These are phyloP conservation scores for Caenorhabditis drosophilae DNA, from an alignment of 2,888 invertebrate species.

Conservation along the genomic window DNA sequence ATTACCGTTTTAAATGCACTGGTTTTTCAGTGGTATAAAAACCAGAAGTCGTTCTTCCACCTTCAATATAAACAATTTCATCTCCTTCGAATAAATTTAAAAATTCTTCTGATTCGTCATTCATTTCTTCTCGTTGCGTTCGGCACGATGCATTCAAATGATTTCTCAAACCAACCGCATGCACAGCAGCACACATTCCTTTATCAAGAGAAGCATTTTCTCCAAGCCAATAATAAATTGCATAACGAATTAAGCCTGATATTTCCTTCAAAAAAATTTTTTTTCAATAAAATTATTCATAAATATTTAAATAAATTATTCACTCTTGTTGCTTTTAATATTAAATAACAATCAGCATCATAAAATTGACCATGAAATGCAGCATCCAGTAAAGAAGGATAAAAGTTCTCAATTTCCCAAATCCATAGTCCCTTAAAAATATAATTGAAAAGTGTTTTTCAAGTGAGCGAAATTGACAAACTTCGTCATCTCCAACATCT, in stretches of 20 bases:
- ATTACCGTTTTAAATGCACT: conserved; percentile 50
- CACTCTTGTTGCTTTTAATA: conserved; percentile 71
- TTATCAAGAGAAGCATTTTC: conserved; percentile 84
- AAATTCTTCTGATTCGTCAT: conserved; percentile 95
- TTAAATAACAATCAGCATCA: conserved; percentile 92
- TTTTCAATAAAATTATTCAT: background rate
- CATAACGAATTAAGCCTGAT: conserved; percentile 82
- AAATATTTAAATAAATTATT: conserved; percentile 2
- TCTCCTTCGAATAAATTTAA: conserved; percentile 86
- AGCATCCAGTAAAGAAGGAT: conserved; percentile 84
- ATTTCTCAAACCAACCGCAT: conserved; percentile 96
- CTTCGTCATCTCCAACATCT: conserved; percentile 80
- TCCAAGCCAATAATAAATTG: conserved; percentile 99
- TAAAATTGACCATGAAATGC: conserved; percentile 96
- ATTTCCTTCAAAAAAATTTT: conserved; percentile 29
- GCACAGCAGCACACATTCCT: conserved; percentile 93
- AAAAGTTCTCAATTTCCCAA: conserved; percentile 99
- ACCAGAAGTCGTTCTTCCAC: conserved; percentile 94
- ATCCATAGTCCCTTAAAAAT: conserved; percentile 78
- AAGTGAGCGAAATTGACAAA: conserved; percentile 4
- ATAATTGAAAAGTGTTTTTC: background rate
- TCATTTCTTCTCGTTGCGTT: conserved; percentile 94
- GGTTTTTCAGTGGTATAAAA: conserved; percentile 85
- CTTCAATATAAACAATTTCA: conserved; percentile 91
- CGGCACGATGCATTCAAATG: conserved; percentile 81